Conservation (phyloP, 1,140 invertebrate genomes). For the Papilio aristodemus region DNA sequence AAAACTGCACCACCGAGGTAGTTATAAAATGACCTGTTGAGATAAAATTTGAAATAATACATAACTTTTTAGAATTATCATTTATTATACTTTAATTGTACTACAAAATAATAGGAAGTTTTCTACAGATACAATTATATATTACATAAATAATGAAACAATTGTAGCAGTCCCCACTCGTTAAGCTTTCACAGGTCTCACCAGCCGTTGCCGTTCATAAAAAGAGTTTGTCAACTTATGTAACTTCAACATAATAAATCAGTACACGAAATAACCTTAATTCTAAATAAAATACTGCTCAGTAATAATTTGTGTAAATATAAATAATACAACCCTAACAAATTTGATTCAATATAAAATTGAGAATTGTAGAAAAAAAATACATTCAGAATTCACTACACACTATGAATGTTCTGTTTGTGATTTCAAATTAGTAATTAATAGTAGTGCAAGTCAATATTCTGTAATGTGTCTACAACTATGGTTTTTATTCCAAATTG, state of each 20-base stretch:
- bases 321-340: slow-evolving; percentile 61
- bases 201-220: slow-evolving; percentile 40
- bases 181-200: slow-evolving; percentile 52
- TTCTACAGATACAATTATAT: slow-evolving; percentile 75
- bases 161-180: slow-evolving; percentile 64
- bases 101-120: slow-evolving; percentile 81
- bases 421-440: neutral
- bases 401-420: neutral
- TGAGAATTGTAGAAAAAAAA: slow-evolving; percentile 53
- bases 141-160: slow-evolving; percentile 78
- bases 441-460: neutral
- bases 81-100: slow-evolving; percentile 79
- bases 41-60: no score
- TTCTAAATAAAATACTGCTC: slow-evolving; percentile 75
- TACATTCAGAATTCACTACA: slow-evolving; percentile 59
- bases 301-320: slow-evolving; percentile 69
- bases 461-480: no score
- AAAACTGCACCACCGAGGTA: no score
- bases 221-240: slow-evolving; percentile 37
- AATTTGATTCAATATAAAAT: slow-evolving; percentile 50
- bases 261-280: slow-evolving; percentile 58
- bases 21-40: no score
- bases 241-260: slow-evolving; percentile 49
- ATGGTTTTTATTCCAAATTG: no score
- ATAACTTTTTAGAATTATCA: slow-evolving; percentile 67